phyloP scores from a whole-genome alignment of 2,113 vertebrate species.

The Charina bottae region DNA sequence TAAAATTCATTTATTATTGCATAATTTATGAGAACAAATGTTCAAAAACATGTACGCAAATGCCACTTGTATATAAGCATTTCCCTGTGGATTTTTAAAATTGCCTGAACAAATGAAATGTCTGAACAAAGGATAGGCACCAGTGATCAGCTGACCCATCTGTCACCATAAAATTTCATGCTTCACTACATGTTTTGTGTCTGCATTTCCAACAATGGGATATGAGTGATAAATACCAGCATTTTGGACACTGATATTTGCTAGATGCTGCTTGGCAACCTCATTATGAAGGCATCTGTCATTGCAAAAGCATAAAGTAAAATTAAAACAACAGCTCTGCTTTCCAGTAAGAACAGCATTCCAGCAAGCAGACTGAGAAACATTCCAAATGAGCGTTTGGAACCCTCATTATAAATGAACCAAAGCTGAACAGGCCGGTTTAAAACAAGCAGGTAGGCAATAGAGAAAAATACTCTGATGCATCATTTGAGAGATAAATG shows the following conservation, averaged over 20 bases:
- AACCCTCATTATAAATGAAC: neutral
- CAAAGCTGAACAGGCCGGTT: neutral
- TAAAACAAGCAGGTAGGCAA: neutral
- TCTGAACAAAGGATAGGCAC: neutral
- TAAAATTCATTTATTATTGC: neutral
- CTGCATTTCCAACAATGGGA: neutral
- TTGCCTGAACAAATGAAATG: too few species aligned
- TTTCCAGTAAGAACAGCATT: neutral
- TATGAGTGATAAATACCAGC: accelerated
- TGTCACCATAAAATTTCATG: neutral
- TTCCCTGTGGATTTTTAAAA: neutral
- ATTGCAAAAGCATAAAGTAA: neutral
- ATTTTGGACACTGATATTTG: accelerated
- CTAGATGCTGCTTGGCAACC: neutral
- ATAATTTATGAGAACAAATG: neutral
- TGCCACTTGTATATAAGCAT: neutral
- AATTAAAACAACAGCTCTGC: neutral
- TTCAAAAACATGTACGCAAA: neutral
- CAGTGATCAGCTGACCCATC: neutral
- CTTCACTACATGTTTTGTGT: neutral
- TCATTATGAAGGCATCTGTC: neutral
- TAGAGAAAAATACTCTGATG: neutral
- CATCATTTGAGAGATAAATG: neutral
- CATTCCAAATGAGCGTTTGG: neutral
- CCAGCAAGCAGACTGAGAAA: accelerated